Conservation (phyloP, 1,140 invertebrate species). For the Drosophila nigrodunni region DNA sequence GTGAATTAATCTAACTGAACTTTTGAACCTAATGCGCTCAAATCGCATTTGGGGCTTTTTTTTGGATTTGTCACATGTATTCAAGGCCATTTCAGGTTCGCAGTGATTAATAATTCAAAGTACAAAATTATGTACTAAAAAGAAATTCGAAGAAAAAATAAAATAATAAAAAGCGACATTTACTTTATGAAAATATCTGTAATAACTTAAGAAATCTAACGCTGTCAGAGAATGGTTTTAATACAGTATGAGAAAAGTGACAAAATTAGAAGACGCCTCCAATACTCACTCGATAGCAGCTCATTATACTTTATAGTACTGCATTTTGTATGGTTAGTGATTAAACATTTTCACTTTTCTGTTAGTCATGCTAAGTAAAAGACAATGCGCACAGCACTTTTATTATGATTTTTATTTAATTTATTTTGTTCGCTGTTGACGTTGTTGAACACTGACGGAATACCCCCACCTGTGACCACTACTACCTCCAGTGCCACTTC, state of each 20-base stretch:
- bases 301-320: too few relatives aligned
- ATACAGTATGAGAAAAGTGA: too few relatives aligned
- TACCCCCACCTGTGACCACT: conserved; percentile 21
- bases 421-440: conserved; percentile 11
- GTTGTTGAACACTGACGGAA: conserved; percentile 19
- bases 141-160: too few relatives aligned
- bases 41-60: neutral
- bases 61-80: neutral
- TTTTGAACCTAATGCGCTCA: neutral
- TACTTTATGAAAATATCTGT: too few relatives aligned
- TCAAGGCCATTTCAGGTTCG: conserved; percentile 1
- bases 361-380: conserved; percentile 59
- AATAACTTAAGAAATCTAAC: too few relatives aligned
- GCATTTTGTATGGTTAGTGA: too few relatives aligned
- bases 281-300: too few relatives aligned
- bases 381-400: conserved; percentile 48
- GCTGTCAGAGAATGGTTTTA: too few relatives aligned
- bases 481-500: neutral
- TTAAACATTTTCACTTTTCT: conserved; percentile 32
- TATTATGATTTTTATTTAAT: conserved; percentile 42
- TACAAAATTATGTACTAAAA: neutral
- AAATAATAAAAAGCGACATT: too few relatives aligned
- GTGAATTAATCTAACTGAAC: conserved; percentile 21
- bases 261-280: too few relatives aligned
- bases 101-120: neutral